Percentiles rank a stretch among this genome's conserved stretches.
These are phyloP conservation scores for Halcyon smyrnensis DNA, from an alignment of 2,797 vertebrate species.

Conservation along the genomic window DNA sequence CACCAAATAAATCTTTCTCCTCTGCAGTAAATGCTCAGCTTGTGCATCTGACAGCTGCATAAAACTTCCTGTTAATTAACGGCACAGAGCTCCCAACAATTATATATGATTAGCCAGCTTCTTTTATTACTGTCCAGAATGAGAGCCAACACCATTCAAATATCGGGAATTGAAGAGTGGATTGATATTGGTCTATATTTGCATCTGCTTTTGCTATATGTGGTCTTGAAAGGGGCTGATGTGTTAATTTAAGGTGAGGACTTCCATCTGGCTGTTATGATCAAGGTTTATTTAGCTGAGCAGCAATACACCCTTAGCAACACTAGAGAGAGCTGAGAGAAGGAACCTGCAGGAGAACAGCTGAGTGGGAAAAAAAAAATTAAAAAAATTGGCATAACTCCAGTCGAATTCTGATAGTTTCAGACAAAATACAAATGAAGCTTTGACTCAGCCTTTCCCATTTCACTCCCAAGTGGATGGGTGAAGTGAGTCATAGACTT, in stretches of 20 bases:
- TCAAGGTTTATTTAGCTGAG: background rate
- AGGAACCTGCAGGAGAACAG: background rate
- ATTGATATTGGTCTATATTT: background rate
- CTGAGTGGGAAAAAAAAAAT: background rate
- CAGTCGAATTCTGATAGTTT: background rate
- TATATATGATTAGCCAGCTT: conserved; percentile 1
- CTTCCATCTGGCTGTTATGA: background rate
- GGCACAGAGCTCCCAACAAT: background rate
- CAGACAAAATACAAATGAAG: background rate
- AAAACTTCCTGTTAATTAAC: conserved; percentile 29
- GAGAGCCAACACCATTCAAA: conserved; percentile 11
- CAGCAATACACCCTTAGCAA: background rate
- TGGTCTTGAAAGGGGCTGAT: background rate
- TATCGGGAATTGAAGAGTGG: background rate
- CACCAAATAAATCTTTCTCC: background rate
- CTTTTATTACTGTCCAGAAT: conserved; percentile 11
- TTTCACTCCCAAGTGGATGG: background rate
- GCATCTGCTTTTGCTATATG: background rate
- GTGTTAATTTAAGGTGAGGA: background rate
- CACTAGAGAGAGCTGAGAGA: background rate
- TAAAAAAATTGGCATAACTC: background rate
- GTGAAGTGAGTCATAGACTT: background rate
- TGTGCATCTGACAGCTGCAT: conserved; percentile 62
- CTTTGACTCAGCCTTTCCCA: background rate
- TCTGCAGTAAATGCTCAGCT: conserved; percentile 30